Base-by-base conservation (phyloP, 2,888 invertebrate species). In the Dolomedes plantarius region DNA sequence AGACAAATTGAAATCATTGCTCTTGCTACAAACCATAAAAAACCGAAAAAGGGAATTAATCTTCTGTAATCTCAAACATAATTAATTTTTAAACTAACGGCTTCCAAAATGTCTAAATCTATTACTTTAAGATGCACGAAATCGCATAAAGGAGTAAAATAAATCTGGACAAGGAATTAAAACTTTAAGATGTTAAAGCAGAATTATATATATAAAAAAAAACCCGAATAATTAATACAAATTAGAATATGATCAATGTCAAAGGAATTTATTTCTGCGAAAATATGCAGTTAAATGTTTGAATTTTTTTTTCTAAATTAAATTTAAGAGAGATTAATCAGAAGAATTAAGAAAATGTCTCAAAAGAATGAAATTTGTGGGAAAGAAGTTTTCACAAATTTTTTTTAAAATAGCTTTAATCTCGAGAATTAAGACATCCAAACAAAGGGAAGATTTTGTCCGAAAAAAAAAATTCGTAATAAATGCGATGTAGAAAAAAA, bases 11-110 rank as follows among this genome's bases (percentile, higher is more conserved):
- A 67, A 67, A 76, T 67, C 67, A 32, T 32, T 62, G 62, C n/a
- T 27, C 28, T 23, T 62, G 11, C 62, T 19, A 64, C 31, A 11
- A 13, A 41, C 46, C 19, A 5, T 27, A 32, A 27, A 56, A 56
- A 56, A 65, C 23, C 50, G 9, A 16, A 62, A 76, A 76, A 76
- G 50, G 29, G 46, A 76, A 46, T 19, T 76, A 76, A 67, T 41
- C 46, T 31, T 32, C 50, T 67, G 67, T 76, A 76, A 76, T 46
- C 68, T 68, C n/a, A 23, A 67, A 76, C 39, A 29, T 68, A 76
- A 68, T 76, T 68, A 76, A 68, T 76, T 76, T 16, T 65, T 46
- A 76, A 76, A 46, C 23, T 46, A 46, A 50, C 65, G 46, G 36
- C 29, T 46, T 41, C 1, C 1, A 19, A 28, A 31, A 67, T 41